Evolutionary conservation across 2,888 invertebrate species (phyloP).

Genomic region (Callyntrura sp.): DNA sequence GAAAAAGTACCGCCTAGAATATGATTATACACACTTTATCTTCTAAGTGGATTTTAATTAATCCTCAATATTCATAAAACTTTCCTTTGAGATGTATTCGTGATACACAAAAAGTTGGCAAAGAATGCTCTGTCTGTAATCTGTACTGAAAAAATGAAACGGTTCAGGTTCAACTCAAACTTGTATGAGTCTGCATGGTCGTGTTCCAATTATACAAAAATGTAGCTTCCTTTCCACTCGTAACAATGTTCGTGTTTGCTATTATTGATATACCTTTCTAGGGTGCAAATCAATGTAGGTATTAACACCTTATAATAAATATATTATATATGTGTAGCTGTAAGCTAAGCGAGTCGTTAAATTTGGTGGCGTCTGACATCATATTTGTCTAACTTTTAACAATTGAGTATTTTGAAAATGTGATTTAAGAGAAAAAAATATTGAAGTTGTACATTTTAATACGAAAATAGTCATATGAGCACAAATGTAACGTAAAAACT

Average conservation of each 20-base stretch:
- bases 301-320: neutral
- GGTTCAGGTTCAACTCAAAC: slow-evolving; percentile 3
- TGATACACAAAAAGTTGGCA: too few relatives aligned
- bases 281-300: neutral
- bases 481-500: neutral
- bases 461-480: neutral
- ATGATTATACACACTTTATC: neutral
- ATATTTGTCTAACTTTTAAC: neutral
- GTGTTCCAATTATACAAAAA: slow-evolving; percentile 6
- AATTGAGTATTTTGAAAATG: neutral
- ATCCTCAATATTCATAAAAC: neutral
- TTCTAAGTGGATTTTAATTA: neutral
- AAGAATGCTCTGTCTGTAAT: neutral
- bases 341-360: neutral
- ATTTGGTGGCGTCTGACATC: neutral
- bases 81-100: neutral
- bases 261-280: neutral
- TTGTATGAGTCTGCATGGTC: slow-evolving; percentile 13
- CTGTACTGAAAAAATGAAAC: neutral
- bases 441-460: neutral
- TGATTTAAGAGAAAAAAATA: neutral
- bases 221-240: slow-evolving; percentile 11
- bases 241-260: neutral
- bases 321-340: neutral
- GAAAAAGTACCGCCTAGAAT: neutral